These are phyloP conservation scores for Sebastes miniatus DNA, from an alignment of 2,797 vertebrate genomes.

Conservation along the genomic window DNA sequence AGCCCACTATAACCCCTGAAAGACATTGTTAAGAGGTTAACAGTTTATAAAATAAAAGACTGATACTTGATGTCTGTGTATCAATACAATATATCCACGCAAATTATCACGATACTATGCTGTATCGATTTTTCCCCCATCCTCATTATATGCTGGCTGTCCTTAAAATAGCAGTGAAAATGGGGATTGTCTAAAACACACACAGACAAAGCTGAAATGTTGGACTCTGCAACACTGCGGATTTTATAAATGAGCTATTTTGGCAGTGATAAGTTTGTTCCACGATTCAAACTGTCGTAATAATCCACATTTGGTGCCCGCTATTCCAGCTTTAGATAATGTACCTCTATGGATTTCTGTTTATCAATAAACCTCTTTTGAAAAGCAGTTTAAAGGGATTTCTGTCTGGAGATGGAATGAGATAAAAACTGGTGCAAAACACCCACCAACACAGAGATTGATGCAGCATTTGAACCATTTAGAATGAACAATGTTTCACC, in stretches of 20 bases:
- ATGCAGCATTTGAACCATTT: not conserved
- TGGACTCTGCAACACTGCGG: not conserved
- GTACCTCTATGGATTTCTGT: conserved; percentile 23
- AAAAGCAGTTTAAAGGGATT: conserved; percentile 36
- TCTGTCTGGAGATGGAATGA: conserved; percentile 10
- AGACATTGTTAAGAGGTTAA: too few relatives aligned
- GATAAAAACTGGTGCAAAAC: conserved; percentile 11
- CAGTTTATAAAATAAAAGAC: too few relatives aligned
- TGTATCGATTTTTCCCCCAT: too few relatives aligned
- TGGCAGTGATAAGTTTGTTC: not conserved
- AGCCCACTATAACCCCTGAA: too few relatives aligned
- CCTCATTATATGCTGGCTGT: not conserved
- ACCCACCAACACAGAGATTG: not conserved
- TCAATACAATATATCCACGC: too few relatives aligned
- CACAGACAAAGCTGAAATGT: not conserved
- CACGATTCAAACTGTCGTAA: not conserved
- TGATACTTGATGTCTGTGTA: too few relatives aligned
- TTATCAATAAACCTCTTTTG: conserved; percentile 41
- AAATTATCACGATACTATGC: too few relatives aligned
- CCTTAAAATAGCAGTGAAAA: not conserved
- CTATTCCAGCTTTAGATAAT: conserved; percentile 18
- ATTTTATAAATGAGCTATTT: conserved; percentile 5
- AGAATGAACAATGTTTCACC: not conserved
- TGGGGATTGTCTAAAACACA: not conserved
- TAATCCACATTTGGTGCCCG: conserved; percentile 16